Evolutionary conservation across 2,888 invertebrate species (phyloP).

Genomic region (Agriopis marginaria): DNA sequence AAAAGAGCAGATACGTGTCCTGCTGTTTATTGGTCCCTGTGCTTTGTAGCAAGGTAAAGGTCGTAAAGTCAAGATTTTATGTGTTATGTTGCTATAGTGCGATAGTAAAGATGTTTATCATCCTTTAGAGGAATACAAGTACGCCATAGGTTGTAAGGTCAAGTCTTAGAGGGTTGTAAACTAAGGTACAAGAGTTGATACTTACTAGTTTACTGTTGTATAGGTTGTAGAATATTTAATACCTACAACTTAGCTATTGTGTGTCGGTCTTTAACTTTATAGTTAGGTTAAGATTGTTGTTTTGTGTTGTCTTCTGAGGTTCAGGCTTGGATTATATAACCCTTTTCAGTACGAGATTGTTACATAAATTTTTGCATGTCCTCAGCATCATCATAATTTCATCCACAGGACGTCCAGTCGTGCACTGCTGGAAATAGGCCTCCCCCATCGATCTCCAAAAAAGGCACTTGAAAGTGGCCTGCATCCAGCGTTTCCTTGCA

Average conservation of each 20-base stretch:
- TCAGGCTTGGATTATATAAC: neutral
- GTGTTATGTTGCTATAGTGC: constrained; percentile 28
- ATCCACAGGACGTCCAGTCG: too few relatives aligned
- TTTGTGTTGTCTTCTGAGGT: neutral
- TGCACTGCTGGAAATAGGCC: too few relatives aligned
- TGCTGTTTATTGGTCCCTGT: neutral
- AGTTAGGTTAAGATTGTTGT: neutral
- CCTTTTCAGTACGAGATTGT: too few relatives aligned
- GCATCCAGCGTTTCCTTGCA: too few relatives aligned
- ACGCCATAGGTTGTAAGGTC: constrained; percentile 17
- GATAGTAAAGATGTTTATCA: constrained; percentile 36
- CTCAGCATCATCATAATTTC: too few relatives aligned
- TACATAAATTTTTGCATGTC: too few relatives aligned
- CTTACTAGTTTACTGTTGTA: constrained; percentile 7
- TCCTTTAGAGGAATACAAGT: constrained; percentile 18
- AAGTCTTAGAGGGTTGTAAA: constrained; percentile 13
- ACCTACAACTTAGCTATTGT: neutral
- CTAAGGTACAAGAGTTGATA: constrained; percentile 4
- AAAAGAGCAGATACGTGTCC: neutral
- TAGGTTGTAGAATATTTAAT: neutral
- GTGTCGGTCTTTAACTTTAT: neutral
- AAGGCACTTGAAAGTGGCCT: too few relatives aligned
- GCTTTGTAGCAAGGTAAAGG: constrained; percentile 23
- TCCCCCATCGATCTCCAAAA: too few relatives aligned
- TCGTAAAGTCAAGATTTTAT: constrained; percentile 34